Evolutionary conservation across 1,140 invertebrate genomes (phyloP).

Genomic region (Bombus pascuorum): DNA sequence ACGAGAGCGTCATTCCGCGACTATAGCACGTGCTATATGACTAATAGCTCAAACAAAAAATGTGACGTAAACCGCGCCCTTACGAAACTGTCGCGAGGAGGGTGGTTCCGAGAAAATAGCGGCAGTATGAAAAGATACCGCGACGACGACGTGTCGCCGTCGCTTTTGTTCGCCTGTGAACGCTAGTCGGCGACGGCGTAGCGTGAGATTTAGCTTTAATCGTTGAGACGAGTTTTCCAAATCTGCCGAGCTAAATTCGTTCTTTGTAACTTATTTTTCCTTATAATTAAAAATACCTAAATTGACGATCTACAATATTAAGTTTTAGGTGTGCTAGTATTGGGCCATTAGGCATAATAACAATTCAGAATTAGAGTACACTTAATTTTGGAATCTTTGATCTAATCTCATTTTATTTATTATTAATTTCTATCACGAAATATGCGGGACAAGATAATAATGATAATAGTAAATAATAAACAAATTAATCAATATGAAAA

Average conservation of each 20-base stretch:
- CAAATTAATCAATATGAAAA: too few species aligned
- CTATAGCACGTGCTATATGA: neutral
- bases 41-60: constrained; percentile 39
- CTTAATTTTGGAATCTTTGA: too few species aligned
- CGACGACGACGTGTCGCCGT: constrained; percentile 35
- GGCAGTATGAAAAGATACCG: constrained; percentile 58
- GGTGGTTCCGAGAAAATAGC: constrained; percentile 57
- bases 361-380: too few species aligned
- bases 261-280: neutral
- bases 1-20: neutral
- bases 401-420: too few species aligned
- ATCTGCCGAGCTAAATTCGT: constrained; percentile 25
- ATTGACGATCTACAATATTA: too few species aligned
- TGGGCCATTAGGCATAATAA: too few species aligned
- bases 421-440: too few species aligned
- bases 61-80: constrained; percentile 51
- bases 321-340: too few species aligned
- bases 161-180: constrained; percentile 53
- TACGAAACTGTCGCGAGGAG: constrained; percentile 8
- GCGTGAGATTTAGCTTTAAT: constrained; percentile 49
- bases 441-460: too few species aligned
- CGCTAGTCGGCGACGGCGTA: constrained; percentile 29
- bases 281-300: neutral
- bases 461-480: too few species aligned
- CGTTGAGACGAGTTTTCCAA: constrained; percentile 52